Evolutionary conservation across 1,140 invertebrate genomes (phyloP), one percentile per base, ranked within the genome.

Genomic region (Drosophila burlai): DNA sequence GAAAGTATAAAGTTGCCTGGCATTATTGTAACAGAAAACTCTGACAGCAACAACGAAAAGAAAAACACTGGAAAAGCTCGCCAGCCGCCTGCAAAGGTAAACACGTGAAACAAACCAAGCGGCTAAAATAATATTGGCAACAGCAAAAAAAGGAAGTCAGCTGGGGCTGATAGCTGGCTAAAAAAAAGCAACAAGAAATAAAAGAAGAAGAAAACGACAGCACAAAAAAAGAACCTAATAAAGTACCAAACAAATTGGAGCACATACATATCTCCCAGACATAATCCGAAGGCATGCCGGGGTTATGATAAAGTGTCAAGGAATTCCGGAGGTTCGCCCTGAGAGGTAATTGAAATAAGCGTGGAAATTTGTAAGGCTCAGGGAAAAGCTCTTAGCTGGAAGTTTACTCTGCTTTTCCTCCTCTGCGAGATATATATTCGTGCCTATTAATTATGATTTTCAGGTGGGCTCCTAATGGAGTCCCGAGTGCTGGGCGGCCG

Each of bases 381-480:
- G 61, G 50, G 62, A 77, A 76, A 77, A 86, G 83, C 83, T 86
- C 81, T 87, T 73, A 57, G 50, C 81, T 75, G 62, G 29, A 61
- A 50, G 21, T 60, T 58, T 46, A 1, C 26, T 34, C 31, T 15
- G 43, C 43, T 45, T 21, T 45, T 8, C 24, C 24, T 18, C 16
- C 38, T 24, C 24, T 42, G 26, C 2, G 29, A 34, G 49, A 84
- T 72, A 87, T 83, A 64, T 80, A 89, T 83, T 83, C 74, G 34
- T 67, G 85, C 81, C 80, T 87, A 87, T 87, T 87, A 87, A 87
- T 87, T 87, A 87, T 89, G 81, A 89, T 84, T 87, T 84, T 47
- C 54, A 54, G 66, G 64, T 54, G 45, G 66, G 54, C 60, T 58
- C 47, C 73, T 76, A 81, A 69, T 83, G 74, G 72, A 72, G 62